Base-by-base conservation (phyloP, 2,888 invertebrate genomes). In the Dromius quadrimaculatus region DNA sequence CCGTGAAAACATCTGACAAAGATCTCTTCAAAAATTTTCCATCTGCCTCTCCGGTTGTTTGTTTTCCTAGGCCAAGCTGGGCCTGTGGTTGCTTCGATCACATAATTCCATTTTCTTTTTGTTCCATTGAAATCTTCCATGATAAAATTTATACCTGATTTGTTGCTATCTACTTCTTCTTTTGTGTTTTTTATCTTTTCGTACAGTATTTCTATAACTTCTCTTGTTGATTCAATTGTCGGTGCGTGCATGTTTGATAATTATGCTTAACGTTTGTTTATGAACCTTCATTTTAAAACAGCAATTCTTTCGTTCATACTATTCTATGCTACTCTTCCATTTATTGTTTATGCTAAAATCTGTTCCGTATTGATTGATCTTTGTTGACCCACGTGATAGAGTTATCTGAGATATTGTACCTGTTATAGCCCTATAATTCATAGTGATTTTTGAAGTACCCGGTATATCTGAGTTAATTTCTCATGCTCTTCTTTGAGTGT, bases 401-500 rank as follows among this genome's bases (percentile, higher is more conserved):
- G 28, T 28, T n/a, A n/a, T n/a, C 9, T 28, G 6, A 1, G 28
- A 32, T 54, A 19, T 28, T 54, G n/a, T 54, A 17, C 28, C 20
- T 15, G 8, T 54, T n/a, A 54, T 54, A 13, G 54, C 13, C 6
- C 9, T 15, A 32, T 54, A 23, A 9, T 54, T 54, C 28, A 23
- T 54, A 22, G 22, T 22, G 1, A 54, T 20, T 11, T 54, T 28
- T 28, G 50, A 22, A 2, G 22, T 4, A 23, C 28, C 22, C 22
- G 2, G 3, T 50, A 50, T 11, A 11, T 50, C 50, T 23, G 28
- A 54, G 11, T 28, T 54, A 13, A 54, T 28, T 54, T 54, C 28
- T 4, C 13, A 15, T 28, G 9, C 8, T 54, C 54, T 32, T 32
- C 54, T 22, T n/a, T 2, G 1, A 54, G 8, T 2, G 22, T 54